Conservation (phyloP, 2,888 invertebrate genomes). For the Drosophila nr. perissopoda region DNA sequence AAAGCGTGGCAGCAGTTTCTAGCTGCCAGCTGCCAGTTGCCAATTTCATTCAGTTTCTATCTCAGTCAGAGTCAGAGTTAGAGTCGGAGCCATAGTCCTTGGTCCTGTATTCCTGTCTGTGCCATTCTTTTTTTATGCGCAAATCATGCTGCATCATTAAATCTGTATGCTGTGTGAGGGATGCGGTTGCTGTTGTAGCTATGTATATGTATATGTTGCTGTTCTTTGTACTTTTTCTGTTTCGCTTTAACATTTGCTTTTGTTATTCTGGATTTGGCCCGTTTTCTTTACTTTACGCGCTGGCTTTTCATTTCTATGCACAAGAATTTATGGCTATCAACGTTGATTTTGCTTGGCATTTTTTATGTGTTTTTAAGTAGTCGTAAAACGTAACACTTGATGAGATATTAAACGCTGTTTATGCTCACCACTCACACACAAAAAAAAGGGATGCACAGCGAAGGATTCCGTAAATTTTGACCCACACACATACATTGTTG, state of each 20-base stretch:
- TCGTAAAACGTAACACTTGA: constrained; percentile 84
- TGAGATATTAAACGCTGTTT: constrained; percentile 83
- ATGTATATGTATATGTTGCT: not conserved
- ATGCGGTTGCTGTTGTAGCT: constrained; percentile 40
- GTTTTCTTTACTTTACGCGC: constrained; percentile 12
- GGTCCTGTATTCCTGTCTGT: constrained; percentile 35
- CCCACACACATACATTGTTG: constrained; percentile 50
- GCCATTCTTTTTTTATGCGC: constrained; percentile 68
- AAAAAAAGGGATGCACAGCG: constrained; percentile 22
- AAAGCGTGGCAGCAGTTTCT: constrained; percentile 64
- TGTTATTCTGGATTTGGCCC: constrained; percentile 52
- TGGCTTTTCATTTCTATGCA: constrained; percentile 63
- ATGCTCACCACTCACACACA: constrained; percentile 30
- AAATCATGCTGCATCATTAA: constrained; percentile 82
- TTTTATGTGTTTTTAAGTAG: constrained; percentile 84
- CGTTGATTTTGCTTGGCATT: constrained; percentile 74
- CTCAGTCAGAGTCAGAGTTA: constrained; percentile 17
- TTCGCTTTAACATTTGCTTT: constrained; percentile 69
- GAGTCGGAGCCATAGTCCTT: constrained; percentile 10
- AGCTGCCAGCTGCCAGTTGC: constrained; percentile 26
- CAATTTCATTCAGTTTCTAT: constrained; percentile 58
- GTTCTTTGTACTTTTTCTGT: constrained; percentile 22
- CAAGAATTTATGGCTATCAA: constrained; percentile 74
- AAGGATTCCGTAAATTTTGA: constrained; percentile 6
- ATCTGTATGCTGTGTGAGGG: constrained; percentile 62